Base-by-base conservation (phyloP, 2,113 vertebrate species). In the Apodemus sylvaticus region DNA sequence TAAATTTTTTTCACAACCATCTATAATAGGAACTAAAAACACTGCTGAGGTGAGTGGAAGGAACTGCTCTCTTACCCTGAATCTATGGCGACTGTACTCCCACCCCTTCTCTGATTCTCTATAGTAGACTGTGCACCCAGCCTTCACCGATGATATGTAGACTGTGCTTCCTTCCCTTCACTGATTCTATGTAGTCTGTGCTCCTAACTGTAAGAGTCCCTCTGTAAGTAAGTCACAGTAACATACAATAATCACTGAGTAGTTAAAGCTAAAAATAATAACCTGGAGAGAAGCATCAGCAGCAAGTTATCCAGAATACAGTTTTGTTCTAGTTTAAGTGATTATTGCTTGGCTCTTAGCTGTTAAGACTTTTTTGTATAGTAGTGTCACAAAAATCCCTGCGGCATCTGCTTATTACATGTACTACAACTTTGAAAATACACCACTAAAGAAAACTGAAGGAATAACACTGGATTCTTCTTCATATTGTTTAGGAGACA, bases 321-420 rank as follows among this genome's bases (percentile, higher is more conserved):
- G 55, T 78, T 58, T 68, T 34, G 91, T 86, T 78, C 92, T 95
- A 71, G 36, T 93, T 93, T n/a, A 93, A 81, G 83, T 87, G 92
- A 87, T 53, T 36, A 89, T 6, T 36, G 88, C 26, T 66, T 76
- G 20, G 34, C 29, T 94, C 78, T 83, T 19, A 17, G 68, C 0
- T 93, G 31, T 90, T 64, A 66, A 64, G 17, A 88, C 62, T 92
- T 48, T n/a, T 70, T 55, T 42, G 0, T 24, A 66, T 34, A 39
- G 64, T 45, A 36, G 13, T 26, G 34, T 68, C 39, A 93, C 77
- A 24, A 66, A 26, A 8, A 1, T 42, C 97, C 17, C 83, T 68
- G 78, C 7, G 83, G 73, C 55, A 53, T 90, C 0, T 17, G 10
- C 4, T 51, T 90, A 89, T 48, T 53, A 90, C 60, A 55, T 89